Evolutionary conservation across 30 jellyfish, hydroid and myxozoan genomes (phyloP), one percentile per base, ranked within the genome.

Genomic region (Chrysaora quinquecirrha): DNA sequence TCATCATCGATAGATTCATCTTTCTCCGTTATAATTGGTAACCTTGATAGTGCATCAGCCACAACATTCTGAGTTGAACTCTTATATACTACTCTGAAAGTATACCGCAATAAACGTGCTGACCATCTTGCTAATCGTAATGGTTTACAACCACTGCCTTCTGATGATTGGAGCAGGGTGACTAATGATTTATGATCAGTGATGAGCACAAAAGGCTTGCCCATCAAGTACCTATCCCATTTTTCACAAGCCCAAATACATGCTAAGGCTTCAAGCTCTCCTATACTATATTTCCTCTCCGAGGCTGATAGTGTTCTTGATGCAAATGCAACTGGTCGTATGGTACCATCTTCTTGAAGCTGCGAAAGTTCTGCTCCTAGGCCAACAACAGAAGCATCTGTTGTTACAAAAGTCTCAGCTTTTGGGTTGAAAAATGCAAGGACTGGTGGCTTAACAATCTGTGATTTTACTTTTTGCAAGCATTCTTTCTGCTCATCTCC

Each of bases 111-210:
- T 49, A 38, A 34, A 20, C 71, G 71, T 71, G 84, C 71, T 18
- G 84, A 71, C 84, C 84, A 71, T 71, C 84, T 71, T 71, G 84
- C 84, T 71, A 47, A 71, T 34, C 71, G 84, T 47, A 71, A 71
- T 16, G 84, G 84, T 71, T 35, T 69, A 68, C 67, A 69, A 32
- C 82, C 82, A 9, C 19, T 38, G n/a, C 84, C 84, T 71, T 71
- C 84, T 21, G 84, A 71, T 34, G 71, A 71, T 25, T 71, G 84
- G 9, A 71, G 71, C 84, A 71, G n/a, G 23, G 71, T 71, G 35
- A 71, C 71, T 38, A 71, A 71, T 34, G 71, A 71, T 47, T 43
- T 71, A 25, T 71, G 84, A 71, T 10, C 69, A 10, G 70, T 71
- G 67, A 71, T 35, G 84, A 71, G 71, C 46, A 38, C 52, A 68